Conservation (phyloP, 2,888 invertebrate species). For the Nymphalis c-album region DNA sequence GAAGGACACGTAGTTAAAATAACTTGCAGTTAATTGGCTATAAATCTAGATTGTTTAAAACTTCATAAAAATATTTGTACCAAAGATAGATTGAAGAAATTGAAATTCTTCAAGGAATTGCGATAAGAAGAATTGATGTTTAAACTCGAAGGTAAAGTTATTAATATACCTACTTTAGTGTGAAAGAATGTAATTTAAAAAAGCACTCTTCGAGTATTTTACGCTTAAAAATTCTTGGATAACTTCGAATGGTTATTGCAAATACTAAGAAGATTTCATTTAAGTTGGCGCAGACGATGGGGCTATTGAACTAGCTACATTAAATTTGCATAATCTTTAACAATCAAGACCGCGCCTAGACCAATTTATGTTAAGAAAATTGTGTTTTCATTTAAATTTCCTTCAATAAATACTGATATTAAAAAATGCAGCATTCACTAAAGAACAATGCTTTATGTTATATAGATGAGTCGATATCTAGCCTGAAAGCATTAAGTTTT, state of each 20-base stretch:
- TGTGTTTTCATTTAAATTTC: neutral
- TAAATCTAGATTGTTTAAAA: conserved; percentile 30
- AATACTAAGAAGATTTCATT: conserved; percentile 28
- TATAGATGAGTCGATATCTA: conserved; percentile 16
- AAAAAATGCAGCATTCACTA: neutral
- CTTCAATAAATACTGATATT: neutral
- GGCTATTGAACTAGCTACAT: conserved; percentile 31
- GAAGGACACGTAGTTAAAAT: neutral
- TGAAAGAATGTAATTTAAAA: conserved; percentile 12
- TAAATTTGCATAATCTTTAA: conserved; percentile 34
- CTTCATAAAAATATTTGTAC: conserved; percentile 27
- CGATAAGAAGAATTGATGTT: conserved; percentile 32
- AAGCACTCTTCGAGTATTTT: conserved; percentile 8
- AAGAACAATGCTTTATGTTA: neutral
- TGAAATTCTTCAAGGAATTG: conserved; percentile 27
- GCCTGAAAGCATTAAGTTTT: conserved; percentile 40
- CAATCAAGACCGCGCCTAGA: conserved; percentile 16
- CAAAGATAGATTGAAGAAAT: conserved; percentile 25
- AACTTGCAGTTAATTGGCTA: conserved; percentile 21
- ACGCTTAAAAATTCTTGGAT: conserved; percentile 17
- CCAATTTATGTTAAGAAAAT: conserved; percentile 23
- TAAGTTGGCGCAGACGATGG: conserved; percentile 31
- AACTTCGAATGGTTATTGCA: conserved; percentile 30
- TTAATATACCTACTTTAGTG: conserved; percentile 17
- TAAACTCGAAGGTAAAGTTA: conserved; percentile 28